Percentiles rank a stretch among this genome's conserved stretches.
Evolutionary conservation across 2,888 invertebrate genomes (phyloP).

Genomic region (Lasius fuliginosus): DNA sequence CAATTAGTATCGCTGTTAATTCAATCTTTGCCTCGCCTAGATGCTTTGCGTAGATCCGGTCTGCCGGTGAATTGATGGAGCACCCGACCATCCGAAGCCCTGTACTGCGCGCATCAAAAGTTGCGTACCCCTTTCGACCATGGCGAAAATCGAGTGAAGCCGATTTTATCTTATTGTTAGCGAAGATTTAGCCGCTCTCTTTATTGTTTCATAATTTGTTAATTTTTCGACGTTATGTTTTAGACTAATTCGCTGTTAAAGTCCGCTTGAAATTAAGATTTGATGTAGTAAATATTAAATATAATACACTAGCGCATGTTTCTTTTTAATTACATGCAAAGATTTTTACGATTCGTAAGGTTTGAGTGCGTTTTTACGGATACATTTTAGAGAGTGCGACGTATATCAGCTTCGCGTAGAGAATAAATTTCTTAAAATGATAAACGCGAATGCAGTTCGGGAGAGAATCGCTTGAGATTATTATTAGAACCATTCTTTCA

Average conservation of each 20-base stretch:
- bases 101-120: conserved; percentile 32
- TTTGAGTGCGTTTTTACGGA: background rate
- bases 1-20: conserved; percentile 72
- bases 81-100: conserved; percentile 13
- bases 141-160: background rate
- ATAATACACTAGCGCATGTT: background rate
- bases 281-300: background rate
- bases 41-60: conserved; percentile 57
- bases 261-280: background rate
- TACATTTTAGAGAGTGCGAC: background rate
- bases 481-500: conserved; percentile 62
- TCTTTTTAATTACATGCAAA: background rate
- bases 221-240: background rate
- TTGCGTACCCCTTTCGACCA: background rate
- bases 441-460: conserved; percentile 32
- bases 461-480: conserved; percentile 54
- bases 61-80: conserved; percentile 60
- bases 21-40: conserved; percentile 63
- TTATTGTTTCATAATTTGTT: background rate
- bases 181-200: background rate
- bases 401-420: background rate
- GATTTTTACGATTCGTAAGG: background rate
- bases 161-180: background rate
- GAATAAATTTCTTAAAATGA: conserved; percentile 34
- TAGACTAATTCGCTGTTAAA: no score